Conservation (phyloP, 2,888 invertebrate genomes). For the Ctenicera cuprea region DNA sequence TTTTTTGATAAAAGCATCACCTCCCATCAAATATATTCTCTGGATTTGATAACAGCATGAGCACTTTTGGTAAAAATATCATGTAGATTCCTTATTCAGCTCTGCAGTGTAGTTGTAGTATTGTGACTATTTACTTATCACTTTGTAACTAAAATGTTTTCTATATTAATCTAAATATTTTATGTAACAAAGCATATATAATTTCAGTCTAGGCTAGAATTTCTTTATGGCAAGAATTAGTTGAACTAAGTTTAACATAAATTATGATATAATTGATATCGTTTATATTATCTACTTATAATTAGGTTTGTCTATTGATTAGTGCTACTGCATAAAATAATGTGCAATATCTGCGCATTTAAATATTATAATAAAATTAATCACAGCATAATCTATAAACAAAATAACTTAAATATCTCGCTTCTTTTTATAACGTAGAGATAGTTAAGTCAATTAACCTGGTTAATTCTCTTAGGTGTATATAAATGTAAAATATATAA, state of each 20-base stretch:
- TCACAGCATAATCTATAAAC: no score
- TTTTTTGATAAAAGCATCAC: constrained; percentile 45
- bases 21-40: constrained; percentile 51
- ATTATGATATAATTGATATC: constrained; percentile 68
- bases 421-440: no score
- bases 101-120: constrained; percentile 59
- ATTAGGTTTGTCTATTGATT: constrained; percentile 61
- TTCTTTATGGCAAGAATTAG: constrained; percentile 71
- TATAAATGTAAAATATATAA: no score
- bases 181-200: constrained; percentile 67
- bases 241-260: constrained; percentile 63
- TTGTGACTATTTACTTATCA: constrained; percentile 58
- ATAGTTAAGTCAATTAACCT: no score
- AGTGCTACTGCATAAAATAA: constrained; percentile 45
- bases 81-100: constrained; percentile 65
- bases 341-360: constrained; percentile 26
- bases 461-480: no score
- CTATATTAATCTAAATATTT: constrained; percentile 61
- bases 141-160: constrained; percentile 49
- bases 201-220: constrained; percentile 71
- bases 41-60: constrained; percentile 77
- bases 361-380: background rate
- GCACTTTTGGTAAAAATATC: constrained; percentile 82
- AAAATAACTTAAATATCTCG: no score
- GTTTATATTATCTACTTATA: constrained; percentile 63